Base-by-base conservation (phyloP, 2,113 vertebrate genomes). In the Gnathonemus longibarbis region DNA sequence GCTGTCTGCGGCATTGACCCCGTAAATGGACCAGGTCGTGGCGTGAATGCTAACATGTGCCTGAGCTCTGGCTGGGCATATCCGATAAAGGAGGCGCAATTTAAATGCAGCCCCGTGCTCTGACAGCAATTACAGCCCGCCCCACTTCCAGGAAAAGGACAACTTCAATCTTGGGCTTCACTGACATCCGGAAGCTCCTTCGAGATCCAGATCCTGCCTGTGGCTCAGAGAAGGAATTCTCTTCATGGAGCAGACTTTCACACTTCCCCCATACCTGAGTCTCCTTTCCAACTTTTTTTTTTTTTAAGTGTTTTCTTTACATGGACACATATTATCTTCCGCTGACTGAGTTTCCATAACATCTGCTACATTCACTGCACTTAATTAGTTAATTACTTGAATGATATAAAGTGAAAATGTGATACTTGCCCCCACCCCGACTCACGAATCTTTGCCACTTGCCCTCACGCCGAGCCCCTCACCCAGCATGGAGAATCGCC, bases 301-400 rank as follows among this genome's bases (percentile, higher is more conserved):
- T 62, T 70, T 31, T 77, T 3, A 0, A n/a, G 5, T 50, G 49
- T 19, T 58, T 62, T 62, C 56, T n/a, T 62, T 62, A 62, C 56
- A 39, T 39, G 27, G 27, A 77, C 35, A 39, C 70, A 35, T 39
- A 15, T 39, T 77, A 77, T 39, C 15, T 77, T 39, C 70, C 39
- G 31, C 70, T 35, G 31, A 39, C 31, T 77, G 21, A 77, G 11
- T 77, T 80, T 80, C 35, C 74, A 80, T 11, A 80, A 80, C 35
- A 80, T 80, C 31, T 42, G 4, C 13, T 80, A 19, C 17, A 17
- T 7, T 10, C 17, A 42, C 35, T 80, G 74, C 94, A 95, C 94
- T 94, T 94, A 95, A 94, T 94, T 90, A 83, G 90, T 94, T 94
- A 95, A 96, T 95, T 95, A 94, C 88, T 89, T 88, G 39, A 90